phyloP scores from a whole-genome alignment of 2,888 invertebrate species.

The Acleris cristana region DNA sequence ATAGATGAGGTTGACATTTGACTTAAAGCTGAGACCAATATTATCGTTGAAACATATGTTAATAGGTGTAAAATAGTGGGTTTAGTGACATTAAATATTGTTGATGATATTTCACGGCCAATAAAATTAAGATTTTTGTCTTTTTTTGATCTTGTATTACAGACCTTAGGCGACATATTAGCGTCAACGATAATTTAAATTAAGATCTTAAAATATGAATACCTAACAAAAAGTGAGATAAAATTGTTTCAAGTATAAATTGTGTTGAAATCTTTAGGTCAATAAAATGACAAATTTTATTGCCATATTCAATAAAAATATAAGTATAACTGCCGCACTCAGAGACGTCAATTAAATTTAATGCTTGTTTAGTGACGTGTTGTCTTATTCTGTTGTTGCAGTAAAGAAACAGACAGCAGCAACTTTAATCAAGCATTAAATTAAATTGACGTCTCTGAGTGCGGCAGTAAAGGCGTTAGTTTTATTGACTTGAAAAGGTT shows the following conservation, averaged over 20 bases:
- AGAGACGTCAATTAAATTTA: too few species aligned
- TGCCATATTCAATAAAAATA: neutral
- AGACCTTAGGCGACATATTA: slow-evolving; percentile 14
- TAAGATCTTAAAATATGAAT: slow-evolving; percentile 10
- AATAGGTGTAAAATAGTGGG: neutral
- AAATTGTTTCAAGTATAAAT: slow-evolving; percentile 15
- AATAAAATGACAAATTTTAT: slow-evolving; percentile 9
- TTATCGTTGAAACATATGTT: neutral
- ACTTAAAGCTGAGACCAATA: too few species aligned
- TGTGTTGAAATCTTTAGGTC: slow-evolving; percentile 2
- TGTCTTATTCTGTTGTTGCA: too few species aligned
- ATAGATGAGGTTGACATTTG: too few species aligned
- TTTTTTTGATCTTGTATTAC: slow-evolving; percentile 6
- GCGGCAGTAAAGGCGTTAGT: too few species aligned
- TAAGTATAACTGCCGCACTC: too few species aligned
- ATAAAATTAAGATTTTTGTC: slow-evolving; percentile 11
- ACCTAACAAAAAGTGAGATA: slow-evolving; percentile 14
- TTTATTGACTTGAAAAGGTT: too few species aligned
- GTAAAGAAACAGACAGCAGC: too few species aligned
- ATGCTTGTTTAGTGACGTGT: too few species aligned
- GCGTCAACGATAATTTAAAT: slow-evolving; percentile 16
- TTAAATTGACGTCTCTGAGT: too few species aligned
- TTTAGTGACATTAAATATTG: neutral
- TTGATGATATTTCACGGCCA: slow-evolving; percentile 4
- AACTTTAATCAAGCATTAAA: too few species aligned